A percentile compares a stretch with the other conserved stretches of the same genome.
phyloP scores from a whole-genome alignment of 2,113 vertebrate species.

The Chloropsis hardwickii region DNA sequence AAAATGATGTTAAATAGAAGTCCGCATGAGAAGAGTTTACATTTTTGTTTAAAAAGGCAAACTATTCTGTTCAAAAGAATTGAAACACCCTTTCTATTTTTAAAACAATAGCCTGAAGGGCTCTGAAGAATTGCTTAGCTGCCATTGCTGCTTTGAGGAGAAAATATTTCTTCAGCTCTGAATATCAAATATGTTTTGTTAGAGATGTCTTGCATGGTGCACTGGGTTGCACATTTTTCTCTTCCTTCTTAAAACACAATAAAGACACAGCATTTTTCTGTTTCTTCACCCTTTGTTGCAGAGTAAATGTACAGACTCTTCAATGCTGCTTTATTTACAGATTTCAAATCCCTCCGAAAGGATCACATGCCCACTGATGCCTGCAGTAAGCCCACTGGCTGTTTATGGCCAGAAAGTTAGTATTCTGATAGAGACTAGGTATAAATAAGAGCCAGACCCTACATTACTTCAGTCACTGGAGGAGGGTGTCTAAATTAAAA shows the following conservation, averaged over 20 bases:
- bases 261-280: neutral
- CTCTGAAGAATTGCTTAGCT: neutral
- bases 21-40: neutral
- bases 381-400: neutral
- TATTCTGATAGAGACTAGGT: neutral
- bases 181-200: neutral
- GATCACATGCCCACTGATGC: neutral
- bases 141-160: neutral
- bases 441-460: slow-evolving; percentile 39
- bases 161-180: neutral
- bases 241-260: neutral
- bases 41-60: neutral
- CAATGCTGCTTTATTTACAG: neutral
- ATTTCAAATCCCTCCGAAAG: neutral
- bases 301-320: neutral
- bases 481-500: neutral
- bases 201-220: neutral
- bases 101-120: neutral
- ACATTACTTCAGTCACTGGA: neutral
- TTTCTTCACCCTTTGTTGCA: neutral
- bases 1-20: neutral
- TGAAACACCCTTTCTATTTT: neutral
- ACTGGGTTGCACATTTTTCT: neutral
- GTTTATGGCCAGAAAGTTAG: slow-evolving; percentile 6
- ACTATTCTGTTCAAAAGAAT: neutral